These are phyloP conservation scores for Hyles lineata DNA, from an alignment of 2,888 invertebrate species.

Conservation along the genomic window DNA sequence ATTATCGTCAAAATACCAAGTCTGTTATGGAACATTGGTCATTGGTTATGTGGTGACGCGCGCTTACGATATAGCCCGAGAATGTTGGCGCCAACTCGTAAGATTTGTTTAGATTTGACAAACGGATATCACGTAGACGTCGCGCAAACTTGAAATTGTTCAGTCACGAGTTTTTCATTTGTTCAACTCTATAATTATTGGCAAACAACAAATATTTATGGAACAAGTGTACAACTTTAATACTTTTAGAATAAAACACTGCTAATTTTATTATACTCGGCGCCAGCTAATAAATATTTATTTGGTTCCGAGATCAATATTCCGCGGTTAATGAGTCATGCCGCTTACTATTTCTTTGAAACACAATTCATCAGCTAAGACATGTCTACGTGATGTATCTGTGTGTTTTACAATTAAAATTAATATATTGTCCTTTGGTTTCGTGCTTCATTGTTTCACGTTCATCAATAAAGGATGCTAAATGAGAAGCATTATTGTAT, in stretches of 20 bases:
- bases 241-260: conserved; percentile 1
- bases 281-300: not conserved
- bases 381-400: not conserved
- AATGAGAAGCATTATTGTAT: conserved; percentile 33
- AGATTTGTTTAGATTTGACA: conserved; percentile 63
- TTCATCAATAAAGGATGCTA: conserved; percentile 38
- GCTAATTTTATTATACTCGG: conserved; percentile 1
- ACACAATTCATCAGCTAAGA: not conserved
- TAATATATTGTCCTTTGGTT: conserved; percentile 12
- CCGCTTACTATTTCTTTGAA: no score
- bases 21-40: conserved; percentile 64
- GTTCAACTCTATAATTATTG: conserved; percentile 50
- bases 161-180: conserved; percentile 63
- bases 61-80: conserved; percentile 50
- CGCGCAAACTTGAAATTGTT: conserved; percentile 65
- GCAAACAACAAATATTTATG: conserved; percentile 53
- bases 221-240: conserved; percentile 36
- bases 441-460: conserved; percentile 15
- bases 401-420: conserved; percentile 11
- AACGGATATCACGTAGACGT: conserved; percentile 64
- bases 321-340: not conserved
- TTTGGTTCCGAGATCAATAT: not conserved
- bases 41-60: conserved; percentile 54
- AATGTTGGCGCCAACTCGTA: conserved; percentile 70
- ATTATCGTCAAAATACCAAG: conserved; percentile 60